Conservation (phyloP, 1,140 invertebrate genomes). For the Ctenoplectra terminalis region DNA sequence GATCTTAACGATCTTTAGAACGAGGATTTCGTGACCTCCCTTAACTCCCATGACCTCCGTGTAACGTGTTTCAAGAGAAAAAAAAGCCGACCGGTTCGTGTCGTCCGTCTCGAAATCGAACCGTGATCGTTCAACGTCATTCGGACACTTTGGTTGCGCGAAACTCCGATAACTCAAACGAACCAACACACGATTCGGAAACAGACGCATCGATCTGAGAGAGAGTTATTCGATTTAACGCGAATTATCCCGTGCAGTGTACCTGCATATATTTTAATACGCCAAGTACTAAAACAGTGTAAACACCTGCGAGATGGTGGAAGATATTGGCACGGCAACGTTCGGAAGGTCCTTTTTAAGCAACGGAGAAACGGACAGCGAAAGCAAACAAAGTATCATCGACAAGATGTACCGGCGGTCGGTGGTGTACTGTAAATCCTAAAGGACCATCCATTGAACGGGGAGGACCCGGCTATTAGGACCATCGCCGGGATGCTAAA, state of each 20-base stretch:
- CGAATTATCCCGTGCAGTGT: slow-evolving; percentile 15
- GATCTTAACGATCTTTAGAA: slow-evolving; percentile 59
- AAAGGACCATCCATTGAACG: slow-evolving; percentile 69
- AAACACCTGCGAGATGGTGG: slow-evolving; percentile 7
- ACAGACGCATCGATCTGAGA: not conserved
- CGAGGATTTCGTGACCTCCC: slow-evolving; percentile 60
- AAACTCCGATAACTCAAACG: not conserved
- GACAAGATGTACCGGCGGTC: slow-evolving; percentile 48
- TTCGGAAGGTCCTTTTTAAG: slow-evolving; percentile 3
- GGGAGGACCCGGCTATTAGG: slow-evolving; percentile 76
- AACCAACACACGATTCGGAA: not conserved
- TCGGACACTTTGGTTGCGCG: not conserved
- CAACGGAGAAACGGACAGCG: slow-evolving; percentile 3
- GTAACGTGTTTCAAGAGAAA: slow-evolving; percentile 15
- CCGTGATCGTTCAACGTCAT: not conserved
- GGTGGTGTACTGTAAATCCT: slow-evolving; percentile 72
- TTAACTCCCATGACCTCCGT: slow-evolving; percentile 51
- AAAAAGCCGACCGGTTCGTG: not conserved
- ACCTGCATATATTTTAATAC: too few species aligned
- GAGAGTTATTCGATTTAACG: too few species aligned
- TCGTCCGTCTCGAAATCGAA: slow-evolving; percentile 20
- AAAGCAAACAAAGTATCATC: slow-evolving; percentile 54
- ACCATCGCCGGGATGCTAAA: slow-evolving; percentile 80
- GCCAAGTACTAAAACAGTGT: not conserved
- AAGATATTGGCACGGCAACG: slow-evolving; percentile 3